phyloP scores from a whole-genome alignment of 2,888 invertebrate genomes.

The Baronia brevicornis region DNA sequence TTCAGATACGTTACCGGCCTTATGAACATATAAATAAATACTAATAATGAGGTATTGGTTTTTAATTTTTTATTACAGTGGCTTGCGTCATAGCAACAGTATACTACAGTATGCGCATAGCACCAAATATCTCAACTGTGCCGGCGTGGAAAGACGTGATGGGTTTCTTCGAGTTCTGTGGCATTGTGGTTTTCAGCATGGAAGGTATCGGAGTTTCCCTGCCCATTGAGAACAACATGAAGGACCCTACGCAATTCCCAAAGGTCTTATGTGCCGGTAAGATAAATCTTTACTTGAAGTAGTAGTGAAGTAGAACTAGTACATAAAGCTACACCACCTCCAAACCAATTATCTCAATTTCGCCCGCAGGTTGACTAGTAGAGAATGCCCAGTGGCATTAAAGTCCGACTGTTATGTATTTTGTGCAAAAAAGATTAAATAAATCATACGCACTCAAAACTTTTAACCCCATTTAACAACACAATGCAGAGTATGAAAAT shows the following conservation, averaged over 20 bases:
- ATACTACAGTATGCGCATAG: constrained; percentile 40
- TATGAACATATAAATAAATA: too few species aligned
- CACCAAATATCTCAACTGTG: constrained; percentile 36
- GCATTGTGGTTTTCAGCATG: constrained; percentile 77
- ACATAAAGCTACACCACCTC: background rate
- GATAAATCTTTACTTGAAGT: constrained; percentile 12
- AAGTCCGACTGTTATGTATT: too few species aligned
- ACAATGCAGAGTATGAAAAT: too few species aligned
- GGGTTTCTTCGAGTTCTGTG: constrained; percentile 71
- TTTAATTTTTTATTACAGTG: constrained; percentile 33
- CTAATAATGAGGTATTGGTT: too few species aligned
- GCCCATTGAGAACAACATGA: constrained; percentile 66
- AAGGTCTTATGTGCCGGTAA: constrained; percentile 46
- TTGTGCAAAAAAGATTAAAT: too few species aligned
- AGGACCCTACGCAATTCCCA: constrained; percentile 47
- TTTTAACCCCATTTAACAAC: too few species aligned
- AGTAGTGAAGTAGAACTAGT: background rate
- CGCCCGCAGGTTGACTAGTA: too few species aligned
- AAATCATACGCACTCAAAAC: too few species aligned
- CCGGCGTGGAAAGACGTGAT: constrained; percentile 48
- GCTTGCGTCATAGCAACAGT: constrained; percentile 56
- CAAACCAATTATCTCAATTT: too few species aligned
- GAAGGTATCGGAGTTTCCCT: constrained; percentile 66
- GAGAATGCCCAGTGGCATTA: background rate
- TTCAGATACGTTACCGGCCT: too few species aligned